These are phyloP conservation scores for Drosophila pegasa DNA, from an alignment of 2,888 invertebrate genomes.

Conservation along the genomic window DNA sequence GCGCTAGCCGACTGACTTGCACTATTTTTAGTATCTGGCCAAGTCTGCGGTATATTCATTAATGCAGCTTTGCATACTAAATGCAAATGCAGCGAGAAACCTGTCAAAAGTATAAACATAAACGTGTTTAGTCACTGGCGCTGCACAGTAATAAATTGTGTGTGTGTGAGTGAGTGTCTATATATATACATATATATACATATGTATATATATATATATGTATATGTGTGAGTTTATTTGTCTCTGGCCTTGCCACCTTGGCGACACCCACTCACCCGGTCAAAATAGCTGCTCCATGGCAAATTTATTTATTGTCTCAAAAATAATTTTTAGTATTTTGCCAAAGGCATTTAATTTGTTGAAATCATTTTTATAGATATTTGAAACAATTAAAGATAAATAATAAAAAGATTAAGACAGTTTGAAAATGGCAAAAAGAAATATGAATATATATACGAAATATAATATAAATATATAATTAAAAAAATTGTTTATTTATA, in stretches of 20 bases:
- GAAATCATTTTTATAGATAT: slow-evolving; percentile 12
- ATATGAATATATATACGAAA: background rate
- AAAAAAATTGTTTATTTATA: background rate
- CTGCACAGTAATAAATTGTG: slow-evolving; percentile 59
- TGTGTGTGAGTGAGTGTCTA: slow-evolving; percentile 15
- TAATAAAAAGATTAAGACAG: background rate
- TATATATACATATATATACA: slow-evolving; percentile 16
- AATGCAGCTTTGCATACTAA: slow-evolving; percentile 57
- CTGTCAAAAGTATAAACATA: slow-evolving; percentile 60
- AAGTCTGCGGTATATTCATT: slow-evolving; percentile 57
- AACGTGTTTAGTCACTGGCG: slow-evolving; percentile 57
- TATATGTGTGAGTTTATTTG: slow-evolving; percentile 21
- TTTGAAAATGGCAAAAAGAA: background rate
- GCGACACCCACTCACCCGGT: slow-evolving; percentile 65
- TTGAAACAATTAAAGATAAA: slow-evolving; percentile 20
- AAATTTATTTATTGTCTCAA: slow-evolving; percentile 32
- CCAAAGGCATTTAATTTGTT: slow-evolving; percentile 9
- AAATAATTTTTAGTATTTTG: slow-evolving; percentile 23
- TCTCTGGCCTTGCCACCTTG: slow-evolving; percentile 73
- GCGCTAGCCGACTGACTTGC: slow-evolving; percentile 70
- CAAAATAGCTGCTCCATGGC: slow-evolving; percentile 35
- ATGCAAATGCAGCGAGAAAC: slow-evolving; percentile 43
- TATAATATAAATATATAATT: background rate
- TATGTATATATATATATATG: background rate
- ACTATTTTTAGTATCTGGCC: slow-evolving; percentile 73